Base-by-base conservation (phyloP, 2,113 vertebrate genomes). In the Chaetodon auriga region DNA sequence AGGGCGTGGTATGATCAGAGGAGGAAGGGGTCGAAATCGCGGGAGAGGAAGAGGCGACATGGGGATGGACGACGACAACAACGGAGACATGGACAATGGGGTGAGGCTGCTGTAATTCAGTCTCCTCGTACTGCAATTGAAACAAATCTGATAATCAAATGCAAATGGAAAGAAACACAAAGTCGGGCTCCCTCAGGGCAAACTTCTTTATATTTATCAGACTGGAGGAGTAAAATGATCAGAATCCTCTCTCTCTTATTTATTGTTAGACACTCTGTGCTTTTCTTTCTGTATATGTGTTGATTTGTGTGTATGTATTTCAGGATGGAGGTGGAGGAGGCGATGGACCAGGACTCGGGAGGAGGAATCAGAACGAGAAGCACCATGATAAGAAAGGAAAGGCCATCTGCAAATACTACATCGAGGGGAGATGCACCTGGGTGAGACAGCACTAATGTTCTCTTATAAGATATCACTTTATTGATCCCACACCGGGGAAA, bases 321-420 rank as follows among this genome's bases (percentile, higher is more conserved):
- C 51, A 93, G 93, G 92, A 93, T 6, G 91, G 91, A 18, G 69
- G 48, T 54, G 25, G 91, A 86, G 90, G 90, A 57, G 55, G 75
- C 2, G 89, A 92, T 19, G 89, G 92, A 15, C 95, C 95, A 0
- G 94, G 96, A 0, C 92, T 92, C 6, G 94, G 97, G 6, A 95
- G 97, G 58, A 93, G 94, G 1, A 97, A 97, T 60, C 97, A 97
- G 0, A 96, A 97, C 21, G 97, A 97, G 58, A 97, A 97, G 60
- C 93, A 94, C 41, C 95, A 96, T 0, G 98, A 99, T 54, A 99
- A 98, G 95, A 99, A 99, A 70, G 97, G 97, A 64, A 99, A 98
- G 87, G 97, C 97, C 46, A 97, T 99, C 93, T 99, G 98, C 96
- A 99, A 99, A 75, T 99, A 99, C 93, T 99, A 99, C 25, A 97